Percentiles rank a stretch among this genome's conserved stretches.
Conservation (phyloP, 2,888 invertebrate species). For the Biston betularia region DNA sequence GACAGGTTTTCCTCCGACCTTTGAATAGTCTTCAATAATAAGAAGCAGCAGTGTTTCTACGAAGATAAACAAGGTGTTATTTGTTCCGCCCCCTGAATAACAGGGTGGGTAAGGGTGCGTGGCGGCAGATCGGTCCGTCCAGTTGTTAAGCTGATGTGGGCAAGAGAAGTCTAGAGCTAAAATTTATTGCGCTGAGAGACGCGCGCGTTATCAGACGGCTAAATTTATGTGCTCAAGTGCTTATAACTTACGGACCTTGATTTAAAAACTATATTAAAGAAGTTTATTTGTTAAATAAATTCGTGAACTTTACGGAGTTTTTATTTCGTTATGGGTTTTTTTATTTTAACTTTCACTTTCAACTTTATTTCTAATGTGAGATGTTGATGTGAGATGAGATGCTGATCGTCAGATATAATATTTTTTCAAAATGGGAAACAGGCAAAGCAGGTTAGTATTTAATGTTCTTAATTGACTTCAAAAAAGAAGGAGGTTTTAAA, state of each 20-base stretch:
- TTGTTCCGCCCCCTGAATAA: not conserved
- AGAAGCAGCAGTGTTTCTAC: slow-evolving; percentile 1
- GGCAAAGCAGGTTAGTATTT: no score
- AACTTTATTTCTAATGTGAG: not conserved
- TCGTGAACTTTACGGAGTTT: not conserved
- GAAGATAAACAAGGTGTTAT: slow-evolving; percentile 5
- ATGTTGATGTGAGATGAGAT: not conserved
- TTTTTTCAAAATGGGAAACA: no score
- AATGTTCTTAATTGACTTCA: no score
- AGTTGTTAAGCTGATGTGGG: not conserved
- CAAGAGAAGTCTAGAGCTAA: slow-evolving; percentile 3
- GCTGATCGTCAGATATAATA: not conserved
- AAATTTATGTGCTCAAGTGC: not conserved
- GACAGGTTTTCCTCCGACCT: not conserved
- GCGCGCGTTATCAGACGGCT: slow-evolving; percentile 9
- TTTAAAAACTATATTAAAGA: slow-evolving; percentile 3
- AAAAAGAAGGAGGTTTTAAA: no score
- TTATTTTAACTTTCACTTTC: not conserved
- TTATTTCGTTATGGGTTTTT: not conserved
- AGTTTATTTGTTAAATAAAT: slow-evolving; percentile 1
- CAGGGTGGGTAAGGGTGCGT: slow-evolving; percentile 10
- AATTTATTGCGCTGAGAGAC: not conserved
- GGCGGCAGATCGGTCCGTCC: not conserved
- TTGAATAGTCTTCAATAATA: not conserved
- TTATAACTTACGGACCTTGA: not conserved